phyloP scores from a whole-genome alignment of 37 sponge, comb jelly and placozoan genomes.

The Agelas oroides region DNA sequence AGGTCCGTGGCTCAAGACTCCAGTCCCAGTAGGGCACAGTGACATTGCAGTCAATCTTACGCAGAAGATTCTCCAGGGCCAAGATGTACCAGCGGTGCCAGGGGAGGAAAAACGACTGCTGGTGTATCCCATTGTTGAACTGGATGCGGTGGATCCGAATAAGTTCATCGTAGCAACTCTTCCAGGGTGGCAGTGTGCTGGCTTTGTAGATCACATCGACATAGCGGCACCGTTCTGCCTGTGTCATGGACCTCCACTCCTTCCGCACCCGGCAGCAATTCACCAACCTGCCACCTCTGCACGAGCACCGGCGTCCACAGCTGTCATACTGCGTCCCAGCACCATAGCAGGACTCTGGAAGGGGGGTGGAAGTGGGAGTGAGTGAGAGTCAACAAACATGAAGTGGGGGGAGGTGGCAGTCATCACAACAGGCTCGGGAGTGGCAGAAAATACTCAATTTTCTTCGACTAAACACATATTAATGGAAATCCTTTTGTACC shows the following conservation, averaged over 20 bases:
- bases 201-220: constrained; percentile 3
- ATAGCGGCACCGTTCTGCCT: constrained; percentile 36
- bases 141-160: constrained; percentile 15
- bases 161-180: constrained; percentile 26
- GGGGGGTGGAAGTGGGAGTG: too few species aligned
- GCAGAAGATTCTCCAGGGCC: constrained; percentile 51
- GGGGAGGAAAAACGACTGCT: constrained; percentile 28
- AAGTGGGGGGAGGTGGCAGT: too few species aligned
- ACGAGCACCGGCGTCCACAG: constrained; percentile 48
- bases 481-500: too few species aligned
- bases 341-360: not conserved
- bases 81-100: constrained; percentile 67
- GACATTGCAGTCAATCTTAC: constrained; percentile 46
- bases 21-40: constrained; percentile 75
- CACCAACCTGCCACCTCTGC: constrained; percentile 8
- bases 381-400: too few species aligned
- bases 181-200: constrained; percentile 1
- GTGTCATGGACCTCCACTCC: constrained; percentile 43
- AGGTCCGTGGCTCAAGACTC: constrained; percentile 44
- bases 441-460: too few species aligned
- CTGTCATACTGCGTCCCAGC: constrained; percentile 31
- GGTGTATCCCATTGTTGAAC: constrained; percentile 45
- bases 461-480: too few species aligned
- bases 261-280: constrained; percentile 55
- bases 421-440: too few species aligned